Evolutionary conservation across 2,113 vertebrate genomes (phyloP).

Genomic region (Ascaphus truei): DNA sequence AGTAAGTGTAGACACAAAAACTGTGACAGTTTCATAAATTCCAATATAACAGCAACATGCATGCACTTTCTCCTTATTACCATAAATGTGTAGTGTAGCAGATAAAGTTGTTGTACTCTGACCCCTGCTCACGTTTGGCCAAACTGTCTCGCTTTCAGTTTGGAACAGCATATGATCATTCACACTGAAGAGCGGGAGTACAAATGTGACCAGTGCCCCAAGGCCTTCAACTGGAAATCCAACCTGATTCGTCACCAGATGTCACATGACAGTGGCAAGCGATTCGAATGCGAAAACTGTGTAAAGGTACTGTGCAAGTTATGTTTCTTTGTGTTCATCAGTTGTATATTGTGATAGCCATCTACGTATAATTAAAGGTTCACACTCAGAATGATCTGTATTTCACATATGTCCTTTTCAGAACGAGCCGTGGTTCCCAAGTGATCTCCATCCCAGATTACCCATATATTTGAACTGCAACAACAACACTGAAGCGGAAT

Average conservation of each 20-base stretch:
- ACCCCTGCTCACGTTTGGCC: too few relatives aligned
- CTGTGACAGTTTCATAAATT: neutral
- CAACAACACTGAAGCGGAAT: slow-evolving; percentile 37
- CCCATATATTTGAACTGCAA: slow-evolving; percentile 37
- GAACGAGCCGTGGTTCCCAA: slow-evolving; percentile 31
- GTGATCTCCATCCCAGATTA: slow-evolving; percentile 36
- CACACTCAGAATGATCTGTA: slow-evolving; percentile 25
- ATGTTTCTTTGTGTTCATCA: neutral
- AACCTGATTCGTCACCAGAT: slow-evolving; percentile 99
- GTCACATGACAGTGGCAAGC: slow-evolving; percentile 98
- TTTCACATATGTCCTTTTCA: slow-evolving; percentile 36
- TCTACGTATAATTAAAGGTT: slow-evolving; percentile 6
- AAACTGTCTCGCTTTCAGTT: slow-evolving; percentile 57
- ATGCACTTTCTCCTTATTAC: too few relatives aligned
- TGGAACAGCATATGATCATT: slow-evolving; percentile 97
- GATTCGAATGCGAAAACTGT: slow-evolving; percentile 98
- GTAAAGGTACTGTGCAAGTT: slow-evolving; percentile 79
- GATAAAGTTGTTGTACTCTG: too few relatives aligned
- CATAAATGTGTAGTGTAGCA: neutral
- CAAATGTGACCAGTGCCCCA: slow-evolving; percentile 98
- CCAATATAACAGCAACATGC: neutral
- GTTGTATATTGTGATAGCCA: slow-evolving; percentile 9
- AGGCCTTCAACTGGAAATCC: slow-evolving; percentile 99
- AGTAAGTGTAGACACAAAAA: neutral
- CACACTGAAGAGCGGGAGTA: slow-evolving; percentile 97